Evolutionary conservation across 2,113 vertebrate species (phyloP), one percentile per base, ranked within the genome.

Genomic region (Misgurnus anguillicaudatus): DNA sequence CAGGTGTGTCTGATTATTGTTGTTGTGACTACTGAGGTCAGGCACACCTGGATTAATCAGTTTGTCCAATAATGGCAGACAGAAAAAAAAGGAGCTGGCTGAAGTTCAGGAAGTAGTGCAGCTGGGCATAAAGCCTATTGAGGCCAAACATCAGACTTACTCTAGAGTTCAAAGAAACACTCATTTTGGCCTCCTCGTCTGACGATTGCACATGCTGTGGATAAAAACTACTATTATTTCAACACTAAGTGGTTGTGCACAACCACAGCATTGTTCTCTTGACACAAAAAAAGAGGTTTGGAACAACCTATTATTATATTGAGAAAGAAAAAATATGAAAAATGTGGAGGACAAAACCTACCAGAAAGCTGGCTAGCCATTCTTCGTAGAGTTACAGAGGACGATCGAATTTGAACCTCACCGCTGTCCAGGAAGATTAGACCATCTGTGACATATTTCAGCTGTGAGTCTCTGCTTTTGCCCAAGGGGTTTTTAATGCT

Each of bases 401-500:
- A 95, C 1, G 95, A 92, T 61, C 91, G 93, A 6, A 89, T 86
- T 3, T 88, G 86, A 11, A 91, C 77, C 0, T 93, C 90, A 7
- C 90, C 93, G 39, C 95, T 95, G 75, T 95, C 94, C 65, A 90
- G 66, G 78, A 95, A 96, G 13, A 90, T 86, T 69, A 93, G 68
- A 9, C 93, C 93, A 0, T 95, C 95, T 0, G 87, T 90, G 8
- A 92, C 84, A 14, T 93, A 92, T 39, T 91, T 94, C 51, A 92
- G 90, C 82, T 94, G 88, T 0, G 93, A 89, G 48, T 88, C 87
- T 38, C 84, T 88, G 3, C 87, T 77, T 21, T 67, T 87, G 2
- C 95, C 95, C 84, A 97, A 84, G 0, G 96, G 96, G 86, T 98
- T 96, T 85, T 95, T 97, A 6, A 97, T 96, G 5, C 89, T 91